Conservation (phyloP, 2,888 invertebrate genomes). For the Hypercompe scribonia region DNA sequence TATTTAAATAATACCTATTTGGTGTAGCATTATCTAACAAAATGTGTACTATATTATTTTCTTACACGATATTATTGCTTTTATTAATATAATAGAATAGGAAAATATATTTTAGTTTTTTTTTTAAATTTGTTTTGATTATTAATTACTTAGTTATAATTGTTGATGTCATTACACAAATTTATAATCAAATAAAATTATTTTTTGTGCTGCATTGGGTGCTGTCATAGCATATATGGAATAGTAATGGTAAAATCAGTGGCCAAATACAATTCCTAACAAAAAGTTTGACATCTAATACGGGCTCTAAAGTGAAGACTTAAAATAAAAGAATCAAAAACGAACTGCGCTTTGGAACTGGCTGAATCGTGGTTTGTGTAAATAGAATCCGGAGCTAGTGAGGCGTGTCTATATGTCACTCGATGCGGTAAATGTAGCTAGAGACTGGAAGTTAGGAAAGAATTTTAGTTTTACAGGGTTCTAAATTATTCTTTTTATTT, state of each 20-base stretch:
- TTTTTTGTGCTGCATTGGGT: background rate
- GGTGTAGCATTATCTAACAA: background rate
- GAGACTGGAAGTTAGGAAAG: background rate
- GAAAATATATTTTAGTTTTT: background rate
- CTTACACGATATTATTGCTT: too few species aligned
- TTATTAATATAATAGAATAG: too few species aligned
- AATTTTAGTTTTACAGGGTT: background rate
- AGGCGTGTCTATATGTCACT: slow-evolving; percentile 31
- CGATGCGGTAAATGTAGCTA: slow-evolving; percentile 17
- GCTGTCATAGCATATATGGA: background rate
- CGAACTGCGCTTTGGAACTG: slow-evolving; percentile 45
- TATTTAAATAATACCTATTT: background rate
- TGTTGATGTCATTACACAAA: too few species aligned
- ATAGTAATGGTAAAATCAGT: background rate
- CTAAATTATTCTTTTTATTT: background rate
- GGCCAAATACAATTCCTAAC: slow-evolving; percentile 25
- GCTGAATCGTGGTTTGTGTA: slow-evolving; percentile 54
- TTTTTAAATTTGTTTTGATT: background rate
- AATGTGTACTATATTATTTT: too few species aligned
- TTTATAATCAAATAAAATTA: background rate
- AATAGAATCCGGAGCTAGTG: slow-evolving; percentile 47
- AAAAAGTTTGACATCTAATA: slow-evolving; percentile 31
- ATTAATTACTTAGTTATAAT: too few species aligned
- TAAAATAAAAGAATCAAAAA: slow-evolving; percentile 51
- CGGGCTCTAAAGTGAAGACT: slow-evolving; percentile 50